Evolutionary conservation across 2,888 invertebrate species (phyloP).

Genomic region (Ophion ellenae): DNA sequence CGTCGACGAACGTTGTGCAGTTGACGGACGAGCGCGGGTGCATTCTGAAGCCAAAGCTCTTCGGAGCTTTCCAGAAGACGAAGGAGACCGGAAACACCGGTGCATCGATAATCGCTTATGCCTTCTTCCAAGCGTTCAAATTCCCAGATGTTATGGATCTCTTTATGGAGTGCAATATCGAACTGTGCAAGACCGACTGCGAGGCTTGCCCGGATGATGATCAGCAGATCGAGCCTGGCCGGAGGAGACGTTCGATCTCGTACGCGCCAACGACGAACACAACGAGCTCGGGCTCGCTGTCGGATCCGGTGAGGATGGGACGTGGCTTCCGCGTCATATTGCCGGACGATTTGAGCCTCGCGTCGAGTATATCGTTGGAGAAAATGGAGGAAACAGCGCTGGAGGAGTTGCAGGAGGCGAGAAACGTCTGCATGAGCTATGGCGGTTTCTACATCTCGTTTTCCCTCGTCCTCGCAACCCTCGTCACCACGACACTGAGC

Average conservation of each 20-base stretch:
- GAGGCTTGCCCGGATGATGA: slow-evolving; percentile 88
- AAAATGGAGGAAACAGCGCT: slow-evolving; percentile 71
- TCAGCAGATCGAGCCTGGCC: slow-evolving; percentile 86
- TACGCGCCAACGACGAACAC: slow-evolving; percentile 70
- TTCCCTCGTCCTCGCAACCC: slow-evolving; percentile 86
- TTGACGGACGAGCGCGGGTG: slow-evolving; percentile 91
- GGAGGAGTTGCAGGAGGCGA: slow-evolving; percentile 63
- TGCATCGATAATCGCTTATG: slow-evolving; percentile 90
- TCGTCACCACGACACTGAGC: slow-evolving; percentile 86
- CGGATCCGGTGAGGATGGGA: slow-evolving; percentile 87
- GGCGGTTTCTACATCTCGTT: slow-evolving; percentile 87
- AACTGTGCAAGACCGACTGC: slow-evolving; percentile 92
- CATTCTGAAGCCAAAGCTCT: slow-evolving; percentile 91
- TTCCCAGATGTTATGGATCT: slow-evolving; percentile 94
- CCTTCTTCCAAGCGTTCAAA: slow-evolving; percentile 92
- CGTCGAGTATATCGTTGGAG: slow-evolving; percentile 75
- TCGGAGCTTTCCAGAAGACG: slow-evolving; percentile 93
- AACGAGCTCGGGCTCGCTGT: slow-evolving; percentile 84
- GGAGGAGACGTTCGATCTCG: slow-evolving; percentile 79
- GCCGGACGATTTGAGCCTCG: slow-evolving; percentile 87
- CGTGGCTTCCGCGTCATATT: slow-evolving; percentile 89
- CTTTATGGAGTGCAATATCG: slow-evolving; percentile 92
- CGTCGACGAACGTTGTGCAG: slow-evolving; percentile 87
- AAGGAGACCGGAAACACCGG: slow-evolving; percentile 90
- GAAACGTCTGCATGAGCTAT: slow-evolving; percentile 87